Evolutionary conservation across 2,797 vertebrate genomes (phyloP).

Genomic region (Pseudochromis fuscus): DNA sequence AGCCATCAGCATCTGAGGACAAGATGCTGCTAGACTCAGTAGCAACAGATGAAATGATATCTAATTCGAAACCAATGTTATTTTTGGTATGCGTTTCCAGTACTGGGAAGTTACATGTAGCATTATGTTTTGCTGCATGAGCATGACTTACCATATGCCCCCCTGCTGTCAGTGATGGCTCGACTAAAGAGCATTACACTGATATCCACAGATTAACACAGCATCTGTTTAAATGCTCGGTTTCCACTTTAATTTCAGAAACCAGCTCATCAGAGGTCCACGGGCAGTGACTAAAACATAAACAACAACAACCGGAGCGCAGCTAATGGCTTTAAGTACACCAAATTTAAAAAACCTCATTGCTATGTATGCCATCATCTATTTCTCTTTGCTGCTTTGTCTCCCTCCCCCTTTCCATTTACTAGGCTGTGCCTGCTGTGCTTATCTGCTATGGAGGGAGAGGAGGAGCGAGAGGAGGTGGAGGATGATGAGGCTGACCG

Average conservation of each 20-base stretch:
- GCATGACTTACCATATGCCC: conserved; percentile 33
- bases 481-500: conserved; percentile 40
- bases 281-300: conserved; percentile 26
- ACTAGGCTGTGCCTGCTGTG: conserved; percentile 5
- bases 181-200: conserved; percentile 54
- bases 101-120: not conserved
- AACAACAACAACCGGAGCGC: conserved; percentile 27
- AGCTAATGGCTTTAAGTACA: not conserved
- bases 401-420: conserved; percentile 18
- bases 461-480: conserved; percentile 29
- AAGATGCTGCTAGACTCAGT: conserved; percentile 25
- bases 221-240: conserved; percentile 55
- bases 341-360: conserved; percentile 35
- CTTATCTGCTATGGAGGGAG: conserved; percentile 35
- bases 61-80: conserved; percentile 4
- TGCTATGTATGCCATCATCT: conserved; percentile 44
- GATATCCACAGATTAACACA: conserved; percentile 53
- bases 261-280: conserved; percentile 20
- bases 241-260: conserved; percentile 35
- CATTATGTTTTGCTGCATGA: conserved; percentile 5
- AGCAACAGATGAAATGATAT: conserved; percentile 13
- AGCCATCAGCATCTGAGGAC: conserved; percentile 30
- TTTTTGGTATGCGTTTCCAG: not conserved
- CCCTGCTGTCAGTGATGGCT: conserved; percentile 51
- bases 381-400: conserved; percentile 17